Conservation (phyloP, 2,888 invertebrate genomes). For the Melipona beecheii region DNA sequence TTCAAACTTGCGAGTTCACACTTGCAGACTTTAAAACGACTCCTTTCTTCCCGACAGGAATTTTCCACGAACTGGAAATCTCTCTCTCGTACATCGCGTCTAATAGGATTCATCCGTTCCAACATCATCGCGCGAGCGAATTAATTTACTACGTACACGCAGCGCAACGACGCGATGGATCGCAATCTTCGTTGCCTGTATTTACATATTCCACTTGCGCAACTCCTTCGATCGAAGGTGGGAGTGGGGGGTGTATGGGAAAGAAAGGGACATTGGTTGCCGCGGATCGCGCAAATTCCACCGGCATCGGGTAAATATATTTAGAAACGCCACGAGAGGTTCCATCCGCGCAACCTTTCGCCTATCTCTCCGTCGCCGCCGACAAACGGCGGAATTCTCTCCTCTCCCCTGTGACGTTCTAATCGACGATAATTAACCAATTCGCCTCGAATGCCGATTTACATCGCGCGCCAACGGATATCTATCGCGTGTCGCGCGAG, state of each 20-base stretch:
- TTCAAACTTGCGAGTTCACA: too few relatives aligned
- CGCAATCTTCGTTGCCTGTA: constrained; percentile 50
- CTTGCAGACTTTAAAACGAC: too few relatives aligned
- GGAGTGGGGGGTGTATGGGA: not conserved
- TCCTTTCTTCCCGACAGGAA: not conserved
- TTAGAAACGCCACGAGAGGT: constrained; percentile 24
- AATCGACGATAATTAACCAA: constrained; percentile 12
- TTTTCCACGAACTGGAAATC: not conserved
- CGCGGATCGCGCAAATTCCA: constrained; percentile 42
- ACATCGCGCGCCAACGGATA: not conserved
- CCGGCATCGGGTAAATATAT: constrained; percentile 49
- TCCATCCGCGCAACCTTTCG: constrained; percentile 36
- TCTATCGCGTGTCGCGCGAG: not conserved
- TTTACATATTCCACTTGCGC: constrained; percentile 60
- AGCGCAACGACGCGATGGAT: constrained; percentile 48
- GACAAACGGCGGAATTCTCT: constrained; percentile 1
- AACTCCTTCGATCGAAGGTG: constrained; percentile 16
- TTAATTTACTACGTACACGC: constrained; percentile 45
- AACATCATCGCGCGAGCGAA: constrained; percentile 32
- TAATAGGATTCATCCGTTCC: constrained; percentile 33
- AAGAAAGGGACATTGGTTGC: constrained; percentile 57
- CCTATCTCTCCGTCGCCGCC: not conserved
- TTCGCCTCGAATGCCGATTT: constrained; percentile 15
- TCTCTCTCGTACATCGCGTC: not conserved
- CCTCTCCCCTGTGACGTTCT: not conserved